Base-by-base conservation (phyloP, 2,113 vertebrate genomes). In the Mustela nigripes region DNA sequence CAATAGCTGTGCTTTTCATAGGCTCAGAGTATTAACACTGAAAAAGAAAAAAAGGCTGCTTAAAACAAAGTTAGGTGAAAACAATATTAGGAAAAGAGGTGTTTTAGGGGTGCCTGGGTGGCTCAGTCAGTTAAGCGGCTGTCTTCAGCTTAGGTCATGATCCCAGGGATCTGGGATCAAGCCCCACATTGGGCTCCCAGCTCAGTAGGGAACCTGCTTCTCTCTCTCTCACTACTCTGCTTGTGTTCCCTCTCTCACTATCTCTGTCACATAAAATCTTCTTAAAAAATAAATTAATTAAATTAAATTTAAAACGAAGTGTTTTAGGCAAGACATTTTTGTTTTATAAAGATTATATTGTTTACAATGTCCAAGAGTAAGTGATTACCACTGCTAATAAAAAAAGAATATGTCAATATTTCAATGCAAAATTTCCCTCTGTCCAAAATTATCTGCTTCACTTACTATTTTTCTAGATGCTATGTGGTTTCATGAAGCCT, bases 381-480 rank as follows among this genome's bases (percentile, higher is more conserved):
- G 58, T 69, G 60, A 94, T 69, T 88, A 33, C 42, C 69, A 88
- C 69, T 91, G 18, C 74, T 78, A 96, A 79, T 88, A 84, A 94
- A 96, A 79, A 83, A 84, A 95, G 45, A 69, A 9, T 45, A 76
- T 65, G 53, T 8, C n/a, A 73, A 8, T 39, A 65, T 71, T 58
- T 24, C 83, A 97, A 89, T 65, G 36, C 18, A 91, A 94, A 93
- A 91, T 39, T 65, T 88, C 12, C 4, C 48, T 56, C 4, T 95
- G 50, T 87, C 58, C 74, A 93, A 83, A 93, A 95, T 91, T 60
- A 91, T 28, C 62, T 88, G 45, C 67, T 87, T 95, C 15, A 58
- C 9, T 53, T 82, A 56, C 22, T 85, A 10, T 65, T 96, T 97
- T 97, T 69, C 78, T 89, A 85, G 45, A 94, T 80, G 97, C 87